Evolutionary conservation across 2,797 vertebrate species (phyloP).

Genomic region (Lophius americanus): DNA sequence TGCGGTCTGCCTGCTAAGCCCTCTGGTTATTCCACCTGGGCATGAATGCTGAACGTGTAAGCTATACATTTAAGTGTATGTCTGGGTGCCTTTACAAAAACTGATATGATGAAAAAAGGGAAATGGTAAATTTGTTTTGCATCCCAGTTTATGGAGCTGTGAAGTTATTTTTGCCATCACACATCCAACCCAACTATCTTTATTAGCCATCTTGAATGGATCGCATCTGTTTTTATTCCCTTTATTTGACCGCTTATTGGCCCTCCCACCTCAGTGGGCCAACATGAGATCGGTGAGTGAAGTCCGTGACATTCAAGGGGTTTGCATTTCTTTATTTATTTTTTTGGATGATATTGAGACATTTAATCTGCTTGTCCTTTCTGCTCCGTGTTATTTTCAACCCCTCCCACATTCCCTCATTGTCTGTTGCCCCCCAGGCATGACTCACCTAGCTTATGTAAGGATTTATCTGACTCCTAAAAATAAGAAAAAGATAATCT

Average conservation of each 20-base stretch:
- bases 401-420: conserved; percentile 62
- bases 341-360: conserved; percentile 35
- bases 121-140: not conserved
- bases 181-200: not conserved
- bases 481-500: conserved; percentile 79
- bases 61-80: conserved; percentile 23
- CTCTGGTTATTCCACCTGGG: conserved; percentile 61
- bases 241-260: not conserved
- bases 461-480: conserved; percentile 74
- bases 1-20: conserved; percentile 58
- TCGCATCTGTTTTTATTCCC: not conserved
- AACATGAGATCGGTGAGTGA: conserved; percentile 25
- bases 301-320: conserved; percentile 21
- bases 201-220: not conserved
- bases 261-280: not conserved
- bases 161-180: conserved; percentile 6
- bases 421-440: conserved; percentile 54
- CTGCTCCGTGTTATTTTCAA: conserved; percentile 22
- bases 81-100: conserved; percentile 7
- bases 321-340: conserved; percentile 40
- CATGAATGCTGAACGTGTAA: conserved; percentile 33
- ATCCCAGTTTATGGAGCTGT: not conserved
- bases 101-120: not conserved
- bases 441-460: conserved; percentile 75
- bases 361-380: conserved; percentile 46